Evolutionary conservation across 23 tunicate species (phyloP).

Genomic region (Oikopleura vanhoeffeni): DNA sequence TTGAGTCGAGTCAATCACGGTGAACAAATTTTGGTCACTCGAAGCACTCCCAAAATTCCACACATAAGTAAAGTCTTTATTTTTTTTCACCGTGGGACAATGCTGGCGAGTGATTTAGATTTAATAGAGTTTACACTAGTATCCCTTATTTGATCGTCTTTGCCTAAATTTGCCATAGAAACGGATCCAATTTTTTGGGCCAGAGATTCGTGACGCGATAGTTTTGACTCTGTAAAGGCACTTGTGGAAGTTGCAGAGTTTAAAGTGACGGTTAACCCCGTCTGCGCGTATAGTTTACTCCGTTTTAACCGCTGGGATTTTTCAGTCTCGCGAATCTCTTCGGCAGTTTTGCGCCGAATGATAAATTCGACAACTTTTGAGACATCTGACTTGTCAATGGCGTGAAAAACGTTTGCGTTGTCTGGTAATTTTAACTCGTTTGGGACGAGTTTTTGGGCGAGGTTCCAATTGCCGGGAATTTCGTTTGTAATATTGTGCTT

Average conservation of each 20-base stretch:
- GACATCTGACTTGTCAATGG: not conserved
- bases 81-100: not conserved
- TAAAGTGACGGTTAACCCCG: not conserved
- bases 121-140: not conserved
- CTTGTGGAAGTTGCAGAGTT: not conserved
- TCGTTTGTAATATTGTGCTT: not conserved
- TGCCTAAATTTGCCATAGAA: conserved; percentile 8
- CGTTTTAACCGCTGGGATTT: not conserved
- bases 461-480: not conserved
- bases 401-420: conserved; percentile 14
- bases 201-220: not conserved
- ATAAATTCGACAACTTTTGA: not conserved
- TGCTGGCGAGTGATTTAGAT: not conserved
- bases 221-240: not conserved
- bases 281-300: not conserved
- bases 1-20: too few species aligned
- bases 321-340: conserved; percentile 5
- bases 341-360: not conserved
- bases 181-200: conserved; percentile 10
- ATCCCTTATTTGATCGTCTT: not conserved
- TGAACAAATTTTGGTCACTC: too few species aligned
- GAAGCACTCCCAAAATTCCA: too few species aligned
- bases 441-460: not conserved
- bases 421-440: not conserved
- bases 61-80: too few species aligned